Evolutionary conservation across 2,888 invertebrate species (phyloP), one percentile per base, ranked within the genome.

Genomic region (Cremastobaeus sp.): DNA sequence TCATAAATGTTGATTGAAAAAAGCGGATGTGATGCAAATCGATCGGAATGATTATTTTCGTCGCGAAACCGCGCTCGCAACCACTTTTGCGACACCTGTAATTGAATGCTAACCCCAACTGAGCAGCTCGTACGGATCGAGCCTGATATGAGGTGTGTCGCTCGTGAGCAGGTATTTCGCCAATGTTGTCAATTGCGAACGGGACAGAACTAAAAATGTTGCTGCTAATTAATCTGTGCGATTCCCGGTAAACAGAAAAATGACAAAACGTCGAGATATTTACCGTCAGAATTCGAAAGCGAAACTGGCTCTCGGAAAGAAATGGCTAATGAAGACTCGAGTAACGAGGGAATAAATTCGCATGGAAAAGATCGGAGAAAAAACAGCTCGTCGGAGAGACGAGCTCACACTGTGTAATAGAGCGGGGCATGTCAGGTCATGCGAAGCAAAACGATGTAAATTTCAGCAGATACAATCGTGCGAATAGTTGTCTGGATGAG

Each of bases 401-500:
- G 41, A 34, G 55, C 43, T 47, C 50, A 37, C 12, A 20, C 28
- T 14, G 48, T 39, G 65, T 55, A 73, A 68, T 68, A 62, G 73
- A 62, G 37, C 57, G 68, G 57, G 62, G 45, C 66, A 60, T 70
- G 73, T 68, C 68, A 60, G 66, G 68, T 74, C 76, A 74, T 74
- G 71, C 66, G 65, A 71, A 64, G 39, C 64, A 70, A 76, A 76
- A 74, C 68, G 73, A 74, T 76, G 74, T 76, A 74, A 76, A 76
- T 76, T 74, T 74, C 57, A 74, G 64, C 28, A 70, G 74, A 76
- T 76, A 76, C 47, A 68, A 76, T 76, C 76, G 76, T 76, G 76
- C 54, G 76, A 76, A 76, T 66, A 60, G 60, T 57, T 52, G 64
- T 39, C 57, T 41, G 59, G 59, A 66, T 70, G 66, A 60, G 73